A percentile compares a stretch with the other conserved stretches of the same genome.
phyloP scores from a whole-genome alignment of 2,113 vertebrate species.

The Tetrao urogallus region DNA sequence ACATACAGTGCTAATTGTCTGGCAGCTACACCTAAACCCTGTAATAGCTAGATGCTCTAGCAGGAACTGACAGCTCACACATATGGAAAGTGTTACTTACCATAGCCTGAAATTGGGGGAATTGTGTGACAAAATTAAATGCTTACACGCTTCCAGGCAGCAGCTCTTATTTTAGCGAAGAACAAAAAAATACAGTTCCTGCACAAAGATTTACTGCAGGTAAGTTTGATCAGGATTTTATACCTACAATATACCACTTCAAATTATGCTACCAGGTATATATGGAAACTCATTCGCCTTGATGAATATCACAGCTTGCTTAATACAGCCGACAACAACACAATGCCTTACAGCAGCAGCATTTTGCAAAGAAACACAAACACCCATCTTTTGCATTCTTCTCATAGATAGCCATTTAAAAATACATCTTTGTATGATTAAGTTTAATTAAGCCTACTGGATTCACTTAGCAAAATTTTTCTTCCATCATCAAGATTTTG shows the following conservation, averaged over 20 bases:
- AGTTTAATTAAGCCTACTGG: not conserved
- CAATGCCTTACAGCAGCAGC: not conserved
- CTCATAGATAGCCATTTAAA: not conserved
- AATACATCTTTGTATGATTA: not conserved
- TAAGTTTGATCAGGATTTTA: conserved; percentile 9
- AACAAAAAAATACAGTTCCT: not conserved
- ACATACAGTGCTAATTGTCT: not conserved
- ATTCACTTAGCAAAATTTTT: not conserved
- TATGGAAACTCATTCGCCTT: not conserved
- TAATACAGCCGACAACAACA: not conserved
- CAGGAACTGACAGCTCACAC: conserved; percentile 2
- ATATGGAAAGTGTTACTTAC: not conserved
- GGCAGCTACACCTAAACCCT: not conserved
- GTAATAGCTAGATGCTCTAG: conserved; percentile 1
- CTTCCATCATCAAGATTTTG: not conserved
- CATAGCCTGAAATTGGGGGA: conserved; percentile 43
- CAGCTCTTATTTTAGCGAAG: not conserved
- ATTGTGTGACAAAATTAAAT: conserved; percentile 47
- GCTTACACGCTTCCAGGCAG: not conserved
- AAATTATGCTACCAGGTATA: not conserved
- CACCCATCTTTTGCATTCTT: not conserved
- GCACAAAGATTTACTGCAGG: not conserved
- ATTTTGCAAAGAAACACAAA: not conserved
- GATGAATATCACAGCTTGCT: conserved; percentile 2
- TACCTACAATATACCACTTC: not conserved